Evolutionary conservation across 2,113 vertebrate species (phyloP).

Genomic region (Condylura cristata): DNA sequence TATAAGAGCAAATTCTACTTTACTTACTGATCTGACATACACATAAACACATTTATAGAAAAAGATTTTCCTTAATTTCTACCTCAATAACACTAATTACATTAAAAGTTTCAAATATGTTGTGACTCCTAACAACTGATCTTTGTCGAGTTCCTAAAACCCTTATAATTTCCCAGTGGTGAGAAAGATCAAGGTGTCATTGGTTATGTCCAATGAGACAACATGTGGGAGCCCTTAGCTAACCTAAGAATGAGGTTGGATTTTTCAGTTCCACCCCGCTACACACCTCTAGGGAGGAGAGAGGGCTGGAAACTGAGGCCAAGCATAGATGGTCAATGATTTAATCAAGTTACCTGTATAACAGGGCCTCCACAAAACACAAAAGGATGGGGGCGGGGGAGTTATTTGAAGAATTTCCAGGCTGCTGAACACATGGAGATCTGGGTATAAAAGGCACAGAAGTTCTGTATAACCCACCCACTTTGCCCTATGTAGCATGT

Average conservation of each 20-base stretch:
- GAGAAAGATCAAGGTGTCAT: not conserved
- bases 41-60: not conserved
- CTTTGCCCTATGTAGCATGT: no score
- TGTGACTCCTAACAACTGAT: not conserved
- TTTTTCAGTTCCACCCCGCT: not conserved
- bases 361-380: no score
- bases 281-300: not conserved
- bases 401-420: no score
- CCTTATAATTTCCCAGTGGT: not conserved
- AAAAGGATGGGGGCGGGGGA: no score
- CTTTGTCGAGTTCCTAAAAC: not conserved
- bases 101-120: not conserved
- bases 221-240: not conserved
- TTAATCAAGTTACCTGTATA: no score
- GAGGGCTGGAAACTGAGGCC: no score
- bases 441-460: no score
- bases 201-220: not conserved
- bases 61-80: not conserved
- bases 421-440: no score
- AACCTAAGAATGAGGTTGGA: not conserved
- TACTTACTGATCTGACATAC: not conserved
- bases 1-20: not conserved
- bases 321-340: no score
- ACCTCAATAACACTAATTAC: not conserved
- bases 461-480: no score